Percentiles rank a stretch among this genome's conserved stretches.
Conservation (phyloP, 2,113 vertebrate species). For the Archilochus colubris region DNA sequence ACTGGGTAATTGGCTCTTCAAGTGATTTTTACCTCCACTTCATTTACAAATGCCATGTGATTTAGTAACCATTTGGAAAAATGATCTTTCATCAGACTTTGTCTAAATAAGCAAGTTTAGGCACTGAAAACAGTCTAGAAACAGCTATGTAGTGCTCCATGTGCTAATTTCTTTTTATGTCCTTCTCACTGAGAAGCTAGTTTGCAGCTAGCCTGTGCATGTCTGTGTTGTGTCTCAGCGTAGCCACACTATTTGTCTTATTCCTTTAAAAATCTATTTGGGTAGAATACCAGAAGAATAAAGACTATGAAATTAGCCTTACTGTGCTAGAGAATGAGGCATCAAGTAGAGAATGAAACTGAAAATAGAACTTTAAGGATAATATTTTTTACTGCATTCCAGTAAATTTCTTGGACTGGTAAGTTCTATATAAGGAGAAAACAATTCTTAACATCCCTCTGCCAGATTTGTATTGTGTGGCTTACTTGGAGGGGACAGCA, state of each 20-base stretch:
- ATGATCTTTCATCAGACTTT: not conserved
- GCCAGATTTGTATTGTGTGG: not conserved
- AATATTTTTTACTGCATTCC: not conserved
- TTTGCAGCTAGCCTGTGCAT: not conserved
- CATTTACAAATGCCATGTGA: not conserved
- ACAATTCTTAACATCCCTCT: not conserved
- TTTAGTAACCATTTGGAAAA: not conserved
- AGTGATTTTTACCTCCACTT: not conserved
- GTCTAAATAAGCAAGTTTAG: not conserved
- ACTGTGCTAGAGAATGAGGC: too few species aligned
- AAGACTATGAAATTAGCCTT: not conserved
- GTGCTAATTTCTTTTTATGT: not conserved
- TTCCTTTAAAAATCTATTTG: not conserved
- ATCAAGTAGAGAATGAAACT: not conserved
- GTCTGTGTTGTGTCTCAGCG: not conserved
- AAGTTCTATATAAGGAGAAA: constrained; percentile 22
- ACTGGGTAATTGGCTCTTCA: not conserved
- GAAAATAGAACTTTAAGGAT: not conserved
- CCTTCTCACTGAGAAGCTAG: not conserved
- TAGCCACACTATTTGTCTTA: not conserved
- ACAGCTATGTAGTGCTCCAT: not conserved
- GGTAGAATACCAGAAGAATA: not conserved
- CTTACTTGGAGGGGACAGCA: not conserved
- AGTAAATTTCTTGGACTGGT: not conserved
- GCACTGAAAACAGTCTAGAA: not conserved